phyloP scores from a whole-genome alignment of 1,140 invertebrate genomes.

The Chironomus striatipennis region DNA sequence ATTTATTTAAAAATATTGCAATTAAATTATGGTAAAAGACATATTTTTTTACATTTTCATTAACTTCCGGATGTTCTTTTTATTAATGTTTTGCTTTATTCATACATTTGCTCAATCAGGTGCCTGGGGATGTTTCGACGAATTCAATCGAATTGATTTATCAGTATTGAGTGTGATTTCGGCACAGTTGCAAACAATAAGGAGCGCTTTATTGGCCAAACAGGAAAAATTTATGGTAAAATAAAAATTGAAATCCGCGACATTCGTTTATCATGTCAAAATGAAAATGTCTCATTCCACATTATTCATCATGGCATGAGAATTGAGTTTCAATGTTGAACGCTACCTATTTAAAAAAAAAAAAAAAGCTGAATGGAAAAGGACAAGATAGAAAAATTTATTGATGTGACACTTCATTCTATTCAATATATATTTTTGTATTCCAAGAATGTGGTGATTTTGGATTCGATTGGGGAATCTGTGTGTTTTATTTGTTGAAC shows the following conservation, averaged over 20 bases:
- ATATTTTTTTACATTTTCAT: too few relatives aligned
- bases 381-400: neutral
- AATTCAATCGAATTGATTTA: constrained; percentile 85
- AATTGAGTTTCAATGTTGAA: too few relatives aligned
- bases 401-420: constrained; percentile 4
- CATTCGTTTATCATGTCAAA: neutral
- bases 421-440: too few relatives aligned
- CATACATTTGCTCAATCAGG: constrained; percentile 56
- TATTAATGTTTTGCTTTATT: constrained; percentile 61
- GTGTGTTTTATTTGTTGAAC: neutral
- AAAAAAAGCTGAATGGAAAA: neutral
- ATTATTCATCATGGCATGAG: too few relatives aligned
- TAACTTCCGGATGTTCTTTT: constrained; percentile 41
- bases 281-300: too few relatives aligned
- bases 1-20: too few relatives aligned
- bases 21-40: too few relatives aligned
- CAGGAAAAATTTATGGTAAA: constrained; percentile 61
- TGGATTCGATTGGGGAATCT: neutral
- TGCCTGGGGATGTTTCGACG: constrained; percentile 85
- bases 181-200: constrained; percentile 79
- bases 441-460: neutral
- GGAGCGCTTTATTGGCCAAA: constrained; percentile 68
- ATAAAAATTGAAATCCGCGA: constrained; percentile 23
- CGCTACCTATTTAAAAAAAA: too few relatives aligned
- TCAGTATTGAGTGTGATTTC: constrained; percentile 87